These are phyloP conservation scores for Lasius platythorax DNA, from an alignment of 2,888 invertebrate species.

Conservation along the genomic window DNA sequence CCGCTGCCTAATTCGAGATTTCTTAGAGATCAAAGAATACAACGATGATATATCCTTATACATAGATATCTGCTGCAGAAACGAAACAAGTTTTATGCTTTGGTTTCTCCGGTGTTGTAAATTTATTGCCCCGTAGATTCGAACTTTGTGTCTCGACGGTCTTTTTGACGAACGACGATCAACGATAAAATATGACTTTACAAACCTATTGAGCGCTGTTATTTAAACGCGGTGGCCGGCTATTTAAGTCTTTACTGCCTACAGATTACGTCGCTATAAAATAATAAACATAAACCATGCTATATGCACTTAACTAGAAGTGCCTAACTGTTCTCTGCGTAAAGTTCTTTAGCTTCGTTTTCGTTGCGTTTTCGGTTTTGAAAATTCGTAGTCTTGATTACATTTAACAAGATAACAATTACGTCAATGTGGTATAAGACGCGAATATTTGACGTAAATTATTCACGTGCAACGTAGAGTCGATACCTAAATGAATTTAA, in stretches of 20 bases:
- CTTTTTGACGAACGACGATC: constrained; percentile 82
- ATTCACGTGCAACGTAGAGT: background rate
- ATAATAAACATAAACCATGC: constrained; percentile 83
- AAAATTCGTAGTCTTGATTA: background rate
- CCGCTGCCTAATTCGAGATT: background rate
- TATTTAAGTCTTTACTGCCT: constrained; percentile 79
- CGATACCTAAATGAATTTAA: background rate
- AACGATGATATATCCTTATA: constrained; percentile 10
- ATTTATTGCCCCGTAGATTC: constrained; percentile 80
- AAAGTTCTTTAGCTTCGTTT: background rate
- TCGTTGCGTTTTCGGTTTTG: background rate
- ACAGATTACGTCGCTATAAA: constrained; percentile 83
- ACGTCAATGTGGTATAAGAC: background rate
- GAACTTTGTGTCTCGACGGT: constrained; percentile 80
- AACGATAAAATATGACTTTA: constrained; percentile 83
- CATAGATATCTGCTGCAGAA: constrained; percentile 51
- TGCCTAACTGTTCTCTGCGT: background rate
- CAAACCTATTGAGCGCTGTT: constrained; percentile 79
- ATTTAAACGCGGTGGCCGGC: constrained; percentile 81
- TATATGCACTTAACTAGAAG: constrained; percentile 56
- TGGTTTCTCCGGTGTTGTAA: constrained; percentile 79
- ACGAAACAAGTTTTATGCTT: constrained; percentile 75
- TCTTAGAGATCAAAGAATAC: constrained; percentile 32
- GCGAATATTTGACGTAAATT: constrained; percentile 3
- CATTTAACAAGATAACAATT: background rate